phyloP scores from a whole-genome alignment of 2,797 vertebrate genomes.

The Lagocephalus sceleratus region DNA sequence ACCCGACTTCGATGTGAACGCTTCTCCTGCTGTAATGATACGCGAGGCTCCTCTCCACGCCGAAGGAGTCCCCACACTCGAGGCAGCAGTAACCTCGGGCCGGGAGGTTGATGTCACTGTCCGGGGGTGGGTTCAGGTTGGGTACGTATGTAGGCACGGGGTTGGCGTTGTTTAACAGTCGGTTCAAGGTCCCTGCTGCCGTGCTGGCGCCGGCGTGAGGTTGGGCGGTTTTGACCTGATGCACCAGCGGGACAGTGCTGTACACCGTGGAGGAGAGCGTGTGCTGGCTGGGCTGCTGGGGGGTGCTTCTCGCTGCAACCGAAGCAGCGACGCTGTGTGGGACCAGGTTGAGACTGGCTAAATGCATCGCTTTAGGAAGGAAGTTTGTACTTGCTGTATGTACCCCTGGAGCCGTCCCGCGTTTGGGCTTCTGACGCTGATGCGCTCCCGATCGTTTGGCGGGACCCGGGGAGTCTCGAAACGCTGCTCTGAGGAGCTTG shows the following conservation, averaged over 20 bases:
- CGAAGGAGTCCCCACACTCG: constrained; percentile 94
- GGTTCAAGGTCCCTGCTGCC: constrained; percentile 85
- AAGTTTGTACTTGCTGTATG: constrained; percentile 69
- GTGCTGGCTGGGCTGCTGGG: constrained; percentile 75
- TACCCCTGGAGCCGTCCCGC: constrained; percentile 38
- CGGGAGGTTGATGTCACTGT: constrained; percentile 85
- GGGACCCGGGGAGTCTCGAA: constrained; percentile 49
- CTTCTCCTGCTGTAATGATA: constrained; percentile 90
- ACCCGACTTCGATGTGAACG: constrained; percentile 93
- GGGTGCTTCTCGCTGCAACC: constrained; percentile 80
- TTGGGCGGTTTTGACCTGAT: constrained; percentile 87
- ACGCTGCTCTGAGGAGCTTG: constrained; percentile 45
- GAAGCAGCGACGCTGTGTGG: constrained; percentile 93
- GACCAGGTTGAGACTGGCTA: constrained; percentile 96
- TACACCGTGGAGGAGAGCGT: constrained; percentile 77
- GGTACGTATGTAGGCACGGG: constrained; percentile 91
- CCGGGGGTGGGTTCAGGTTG: constrained; percentile 86
- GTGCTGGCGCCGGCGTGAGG: constrained; percentile 64
- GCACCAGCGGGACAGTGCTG: constrained; percentile 88
- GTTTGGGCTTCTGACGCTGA: constrained; percentile 71
- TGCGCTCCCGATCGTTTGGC: constrained; percentile 61
- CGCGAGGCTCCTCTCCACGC: constrained; percentile 87
- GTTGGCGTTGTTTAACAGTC: constrained; percentile 87
- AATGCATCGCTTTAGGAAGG: constrained; percentile 93
- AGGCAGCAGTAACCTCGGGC: constrained; percentile 89